Conservation (phyloP, 2,113 vertebrate genomes). For the Chauna torquata region DNA sequence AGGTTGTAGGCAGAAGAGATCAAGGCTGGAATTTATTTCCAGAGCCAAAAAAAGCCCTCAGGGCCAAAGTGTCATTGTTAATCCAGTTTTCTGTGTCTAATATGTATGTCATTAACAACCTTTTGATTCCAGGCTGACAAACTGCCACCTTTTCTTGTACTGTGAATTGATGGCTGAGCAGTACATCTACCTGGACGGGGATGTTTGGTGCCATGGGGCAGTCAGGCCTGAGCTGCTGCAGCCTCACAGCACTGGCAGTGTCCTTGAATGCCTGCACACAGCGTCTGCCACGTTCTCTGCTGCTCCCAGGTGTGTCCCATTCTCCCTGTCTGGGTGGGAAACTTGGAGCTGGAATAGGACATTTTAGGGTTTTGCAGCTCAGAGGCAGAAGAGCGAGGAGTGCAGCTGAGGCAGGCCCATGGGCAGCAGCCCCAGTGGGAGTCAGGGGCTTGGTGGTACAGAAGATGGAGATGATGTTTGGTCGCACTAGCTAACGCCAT, state of each 20-base stretch:
- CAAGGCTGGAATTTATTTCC: conserved; percentile 68
- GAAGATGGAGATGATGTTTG: neutral
- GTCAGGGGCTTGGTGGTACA: no score
- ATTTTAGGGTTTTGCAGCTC: neutral
- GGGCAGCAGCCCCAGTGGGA: neutral
- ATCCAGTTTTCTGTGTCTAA: conserved; percentile 61
- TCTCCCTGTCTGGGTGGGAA: neutral
- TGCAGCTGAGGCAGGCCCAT: neutral
- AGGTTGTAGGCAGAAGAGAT: conserved; percentile 52
- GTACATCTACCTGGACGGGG: neutral
- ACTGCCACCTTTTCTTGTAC: neutral
- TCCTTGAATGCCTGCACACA: neutral
- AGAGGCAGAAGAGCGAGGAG: neutral
- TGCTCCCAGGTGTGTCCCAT: neutral
- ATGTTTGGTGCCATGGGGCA: neutral
- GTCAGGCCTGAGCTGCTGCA: neutral
- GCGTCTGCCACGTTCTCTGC: neutral
- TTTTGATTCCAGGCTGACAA: conserved; percentile 25
- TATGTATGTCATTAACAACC: conserved; percentile 21
- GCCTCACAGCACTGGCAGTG: neutral
- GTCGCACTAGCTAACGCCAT: neutral
- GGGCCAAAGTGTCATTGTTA: conserved; percentile 52
- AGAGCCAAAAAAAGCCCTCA: neutral
- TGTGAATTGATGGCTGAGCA: neutral
- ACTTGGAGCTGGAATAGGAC: neutral